A percentile compares a stretch with the other conserved stretches of the same genome.
Conservation (phyloP, 1,140 invertebrate species). For the Lamellibrachia luymesi region DNA sequence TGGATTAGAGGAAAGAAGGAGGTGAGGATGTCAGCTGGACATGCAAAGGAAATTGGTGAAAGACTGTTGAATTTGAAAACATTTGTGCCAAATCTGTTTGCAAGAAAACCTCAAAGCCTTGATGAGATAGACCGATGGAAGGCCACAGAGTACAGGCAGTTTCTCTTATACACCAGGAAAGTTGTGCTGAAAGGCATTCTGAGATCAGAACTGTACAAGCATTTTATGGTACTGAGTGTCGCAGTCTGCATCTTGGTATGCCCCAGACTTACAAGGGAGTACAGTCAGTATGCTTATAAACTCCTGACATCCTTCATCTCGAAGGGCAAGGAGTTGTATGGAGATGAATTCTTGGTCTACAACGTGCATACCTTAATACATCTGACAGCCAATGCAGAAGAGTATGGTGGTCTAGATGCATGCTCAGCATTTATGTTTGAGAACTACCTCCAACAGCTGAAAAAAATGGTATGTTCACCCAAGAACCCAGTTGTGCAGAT, state of each 20-base stretch:
- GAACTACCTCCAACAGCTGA: background rate
- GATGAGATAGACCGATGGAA: conserved; percentile 51
- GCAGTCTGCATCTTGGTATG: background rate
- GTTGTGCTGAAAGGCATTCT: conserved; percentile 37
- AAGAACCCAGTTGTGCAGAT: background rate
- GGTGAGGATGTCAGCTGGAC: background rate
- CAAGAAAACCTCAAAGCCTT: conserved; percentile 47
- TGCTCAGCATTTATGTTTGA: background rate
- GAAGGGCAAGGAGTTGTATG: background rate
- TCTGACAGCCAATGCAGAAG: background rate
- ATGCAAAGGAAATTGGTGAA: background rate
- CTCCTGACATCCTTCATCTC: background rate
- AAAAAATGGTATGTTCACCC: background rate
- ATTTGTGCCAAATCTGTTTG: conserved; percentile 45
- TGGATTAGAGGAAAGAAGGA: conserved; percentile 3
- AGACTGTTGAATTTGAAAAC: background rate
- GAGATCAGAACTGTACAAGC: background rate
- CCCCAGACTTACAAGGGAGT: background rate
- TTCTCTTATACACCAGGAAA: conserved; percentile 54
- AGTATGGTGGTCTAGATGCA: conserved; percentile 3
- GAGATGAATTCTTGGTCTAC: background rate
- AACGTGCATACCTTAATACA: background rate
- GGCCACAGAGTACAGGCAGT: conserved; percentile 55
- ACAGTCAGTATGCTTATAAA: background rate
- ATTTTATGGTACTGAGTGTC: background rate